Evolutionary conservation across 2,797 vertebrate species (phyloP), one percentile per base, ranked within the genome.

Genomic region (Syngnathus acus): DNA sequence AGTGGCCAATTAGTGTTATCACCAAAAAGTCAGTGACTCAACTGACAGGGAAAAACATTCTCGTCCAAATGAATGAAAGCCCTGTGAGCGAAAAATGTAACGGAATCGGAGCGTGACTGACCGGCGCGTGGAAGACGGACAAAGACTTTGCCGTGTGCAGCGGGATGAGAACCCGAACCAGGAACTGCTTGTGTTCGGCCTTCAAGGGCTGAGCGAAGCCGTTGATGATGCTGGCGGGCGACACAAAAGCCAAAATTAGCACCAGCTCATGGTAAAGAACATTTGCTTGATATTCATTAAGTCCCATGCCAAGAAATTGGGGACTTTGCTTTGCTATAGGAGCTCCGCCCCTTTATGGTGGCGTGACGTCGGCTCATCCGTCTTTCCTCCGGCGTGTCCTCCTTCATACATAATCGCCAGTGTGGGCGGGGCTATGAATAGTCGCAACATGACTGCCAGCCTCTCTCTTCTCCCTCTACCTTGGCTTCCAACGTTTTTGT

Each of bases 41-140:
- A 4, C 1, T 7, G 17, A 61, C 32, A 59, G 19, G 11, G 17
- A 7, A 17, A 50, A 50, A 9, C 48, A 13, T 61, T 19, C 21
- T 21, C 9, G 26, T 23, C 9, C 54, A 21, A 26, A 26, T 7
- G 17, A 48, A 17, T 1, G 17, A 48, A 48, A 4, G 43, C 11
- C 40, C 45, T 14, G 3, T 14, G 4, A 47, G 11, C 13, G 14
- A 2, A 16, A 2, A 50, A 50, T 3, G 47, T 9, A 57, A 26
- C 8, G 7, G 26, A 59, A 9, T 37, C 0, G 21, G 6, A 17
- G 40, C 6, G 23, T 16, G 62, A 79, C 92, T 87, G 72, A 95
- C 94, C 94, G 96, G 94, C 78, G 94, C 95, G 0, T 96, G 94
- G 85, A 96, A 95, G 82, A 95, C 93, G 76, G 94, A 96, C 51